Percentiles rank a stretch among this genome's conserved stretches.
phyloP scores from a whole-genome alignment of 2,797 vertebrate species.

The Trematomus bernacchii region DNA sequence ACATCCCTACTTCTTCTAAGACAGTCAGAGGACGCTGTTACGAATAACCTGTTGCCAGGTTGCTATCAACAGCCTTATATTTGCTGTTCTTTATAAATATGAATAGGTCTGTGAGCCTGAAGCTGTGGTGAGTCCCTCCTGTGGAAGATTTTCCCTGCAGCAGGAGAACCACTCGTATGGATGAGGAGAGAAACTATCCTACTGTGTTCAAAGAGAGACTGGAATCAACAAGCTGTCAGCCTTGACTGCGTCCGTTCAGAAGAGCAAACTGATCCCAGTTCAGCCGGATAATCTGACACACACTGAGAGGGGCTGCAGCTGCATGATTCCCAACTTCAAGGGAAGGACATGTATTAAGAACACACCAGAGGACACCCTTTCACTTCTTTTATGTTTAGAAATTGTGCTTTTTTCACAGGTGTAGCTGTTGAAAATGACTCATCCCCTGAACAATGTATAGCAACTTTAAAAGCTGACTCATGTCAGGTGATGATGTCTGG shows the following conservation, averaged over 20 bases:
- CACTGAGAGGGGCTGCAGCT: not conserved
- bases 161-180: conserved; percentile 7
- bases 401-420: not conserved
- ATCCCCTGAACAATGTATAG: not conserved
- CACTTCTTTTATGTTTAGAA: not conserved
- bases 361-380: not conserved
- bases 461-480: not conserved
- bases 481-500: too few species aligned
- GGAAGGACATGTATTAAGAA: conserved; percentile 11
- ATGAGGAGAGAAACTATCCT: conserved; percentile 24
- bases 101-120: not conserved
- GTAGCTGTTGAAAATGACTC: not conserved
- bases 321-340: not conserved
- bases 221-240: conserved; percentile 35
- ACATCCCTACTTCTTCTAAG: not conserved
- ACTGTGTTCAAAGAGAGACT: conserved; percentile 40
- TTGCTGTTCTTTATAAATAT: conserved; percentile 10
- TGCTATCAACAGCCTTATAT: conserved; percentile 6
- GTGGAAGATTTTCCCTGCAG: conserved; percentile 10
- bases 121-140: not conserved
- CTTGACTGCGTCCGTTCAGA: conserved; percentile 1
- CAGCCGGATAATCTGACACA: conserved; percentile 27
- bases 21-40: not conserved
- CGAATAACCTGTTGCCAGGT: not conserved
- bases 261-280: conserved; percentile 26